Base-by-base conservation (phyloP, 1,140 invertebrate genomes). In the Aricia agestis region DNA sequence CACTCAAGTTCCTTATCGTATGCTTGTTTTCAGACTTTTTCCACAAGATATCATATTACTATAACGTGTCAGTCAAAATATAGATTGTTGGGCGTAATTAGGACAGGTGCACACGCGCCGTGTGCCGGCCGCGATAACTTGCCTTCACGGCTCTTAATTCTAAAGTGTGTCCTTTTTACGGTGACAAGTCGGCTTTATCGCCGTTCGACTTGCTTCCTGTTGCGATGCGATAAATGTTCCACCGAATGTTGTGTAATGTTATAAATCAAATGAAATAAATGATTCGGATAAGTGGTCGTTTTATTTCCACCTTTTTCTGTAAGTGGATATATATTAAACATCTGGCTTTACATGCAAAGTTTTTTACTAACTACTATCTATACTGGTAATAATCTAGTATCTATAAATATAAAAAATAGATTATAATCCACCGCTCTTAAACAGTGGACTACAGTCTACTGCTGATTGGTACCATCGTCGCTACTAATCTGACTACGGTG, bases 61-160 rank as follows among this genome's bases (percentile, higher is more conserved):
- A 11, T 42, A 42, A n/a, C n/a, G 11, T 45, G 45, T 15, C 13
- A 52, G 45, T 52, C 45, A 52, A 52, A 52, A 52, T 52, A 52
- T 52, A 52, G 45, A 10, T 52, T 52, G 45, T 52, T 52, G 11
- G 13, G 9, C 13, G 45, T 52, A 52, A 52, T 59, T 69, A 68
- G 73, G 70, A 63, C 69, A 67, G 61, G 69, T 68, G 70, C 70
- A 77, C 66, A 73, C 72, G 75, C 65, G 45, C 25, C 25, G 18
- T 31, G 13, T 42, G 67, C 66, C 71, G 42, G 66, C 74, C 15
- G n/a, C 71, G 78, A 81, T 82, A 82, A 74, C 67, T 63, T 25
- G 45, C 73, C 72, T 79, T 78, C 82, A 78, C 76, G 77, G 73
- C 77, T 74, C 76, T 78, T 78, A 76, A 79, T 76, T 81, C 74